Evolutionary conservation across 2,113 vertebrate species (phyloP).

Genomic region (Peromyscus leucopus): DNA sequence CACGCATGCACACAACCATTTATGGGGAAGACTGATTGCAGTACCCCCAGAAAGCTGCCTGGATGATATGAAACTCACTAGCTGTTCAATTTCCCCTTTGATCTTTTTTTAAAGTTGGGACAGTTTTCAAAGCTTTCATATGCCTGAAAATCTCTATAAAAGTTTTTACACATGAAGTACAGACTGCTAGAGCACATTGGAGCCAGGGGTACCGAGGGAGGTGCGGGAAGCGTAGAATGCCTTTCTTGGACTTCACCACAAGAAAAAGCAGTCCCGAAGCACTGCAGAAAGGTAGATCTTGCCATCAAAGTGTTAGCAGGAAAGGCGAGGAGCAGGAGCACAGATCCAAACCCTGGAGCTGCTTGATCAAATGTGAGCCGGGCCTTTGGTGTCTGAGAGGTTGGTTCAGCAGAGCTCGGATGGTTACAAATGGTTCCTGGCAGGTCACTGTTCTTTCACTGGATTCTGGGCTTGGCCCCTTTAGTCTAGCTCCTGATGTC

Average conservation of each 20-base stretch:
- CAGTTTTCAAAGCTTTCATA: constrained; percentile 77
- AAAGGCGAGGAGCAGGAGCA: constrained; percentile 34
- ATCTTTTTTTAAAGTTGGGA: constrained; percentile 75
- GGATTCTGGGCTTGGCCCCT: constrained; percentile 73
- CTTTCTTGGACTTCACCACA: constrained; percentile 48
- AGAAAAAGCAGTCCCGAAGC: not conserved
- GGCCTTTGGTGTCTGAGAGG: constrained; percentile 43
- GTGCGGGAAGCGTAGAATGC: constrained; percentile 42
- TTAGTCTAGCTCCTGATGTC: constrained; percentile 82
- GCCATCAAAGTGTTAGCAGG: constrained; percentile 40
- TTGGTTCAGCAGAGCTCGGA: constrained; percentile 79
- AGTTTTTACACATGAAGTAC: constrained; percentile 78
- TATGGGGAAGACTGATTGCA: constrained; percentile 55
- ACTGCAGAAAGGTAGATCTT: constrained; percentile 61
- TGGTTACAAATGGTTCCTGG: constrained; percentile 68
- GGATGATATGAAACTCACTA: constrained; percentile 78
- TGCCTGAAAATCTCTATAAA: constrained; percentile 80
- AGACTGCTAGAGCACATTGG: constrained; percentile 66
- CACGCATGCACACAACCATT: not conserved
- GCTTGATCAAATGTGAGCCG: constrained; percentile 31
- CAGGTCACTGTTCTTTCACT: constrained; percentile 77
- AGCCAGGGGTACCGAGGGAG: constrained; percentile 56
- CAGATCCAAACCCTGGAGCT: not conserved
- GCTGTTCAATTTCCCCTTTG: constrained; percentile 76
- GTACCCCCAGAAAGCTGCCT: constrained; percentile 76